These are phyloP conservation scores for Merops nubicus DNA, from an alignment of 2,113 vertebrate species.

Conservation along the genomic window DNA sequence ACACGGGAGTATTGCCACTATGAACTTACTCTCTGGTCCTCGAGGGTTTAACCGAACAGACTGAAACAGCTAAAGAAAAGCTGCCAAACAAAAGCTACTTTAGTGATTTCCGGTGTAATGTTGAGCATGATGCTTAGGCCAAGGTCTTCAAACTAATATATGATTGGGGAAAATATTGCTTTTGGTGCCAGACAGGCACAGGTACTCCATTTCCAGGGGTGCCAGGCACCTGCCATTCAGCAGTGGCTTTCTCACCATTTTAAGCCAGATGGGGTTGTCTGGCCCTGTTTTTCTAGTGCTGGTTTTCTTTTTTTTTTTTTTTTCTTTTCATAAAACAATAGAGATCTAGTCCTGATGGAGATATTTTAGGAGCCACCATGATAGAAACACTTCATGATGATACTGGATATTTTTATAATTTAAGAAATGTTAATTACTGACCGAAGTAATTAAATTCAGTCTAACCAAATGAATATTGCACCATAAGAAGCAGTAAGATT, in stretches of 20 bases:
- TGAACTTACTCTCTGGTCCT: not conserved
- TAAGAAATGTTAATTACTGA: constrained; percentile 1
- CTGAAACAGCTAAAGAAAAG: not conserved
- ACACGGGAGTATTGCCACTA: not conserved
- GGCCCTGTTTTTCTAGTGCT: not conserved
- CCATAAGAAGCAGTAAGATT: constrained; percentile 22
- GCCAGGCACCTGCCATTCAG: not conserved
- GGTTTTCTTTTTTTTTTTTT: too few species aligned
- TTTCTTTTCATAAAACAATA: not conserved
- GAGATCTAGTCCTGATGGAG: not conserved
- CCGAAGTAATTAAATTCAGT: not conserved
- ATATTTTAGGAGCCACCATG: not conserved
- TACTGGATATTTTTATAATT: not conserved
- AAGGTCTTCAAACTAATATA: not conserved
- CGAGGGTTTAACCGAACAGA: not conserved
- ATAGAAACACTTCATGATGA: not conserved
- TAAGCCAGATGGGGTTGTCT: not conserved
- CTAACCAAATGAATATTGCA: constrained; percentile 33
- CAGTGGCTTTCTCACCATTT: not conserved
- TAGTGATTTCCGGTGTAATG: not conserved
- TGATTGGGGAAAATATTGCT: not conserved
- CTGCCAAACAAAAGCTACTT: not conserved
- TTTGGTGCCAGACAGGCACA: not conserved
- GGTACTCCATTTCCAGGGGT: not conserved
- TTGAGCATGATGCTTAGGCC: not conserved